Conservation (phyloP, 2,888 invertebrate species). For the Ennomos quercinarius region DNA sequence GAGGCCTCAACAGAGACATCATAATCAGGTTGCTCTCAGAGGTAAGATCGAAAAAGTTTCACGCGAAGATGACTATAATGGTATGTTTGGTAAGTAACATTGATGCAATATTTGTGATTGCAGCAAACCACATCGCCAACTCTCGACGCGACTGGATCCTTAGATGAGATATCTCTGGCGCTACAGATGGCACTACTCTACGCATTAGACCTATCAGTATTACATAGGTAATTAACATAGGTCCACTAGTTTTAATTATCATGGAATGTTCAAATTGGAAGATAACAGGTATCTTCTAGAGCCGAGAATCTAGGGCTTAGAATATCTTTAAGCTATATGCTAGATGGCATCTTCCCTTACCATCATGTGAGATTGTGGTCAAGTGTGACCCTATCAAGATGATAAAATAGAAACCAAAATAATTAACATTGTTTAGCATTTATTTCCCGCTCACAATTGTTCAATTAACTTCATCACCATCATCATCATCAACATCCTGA, state of each 20-base stretch:
- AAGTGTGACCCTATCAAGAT: too few relatives aligned
- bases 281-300: too few relatives aligned
- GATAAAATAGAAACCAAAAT: too few relatives aligned
- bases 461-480: too few relatives aligned
- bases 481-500: too few relatives aligned
- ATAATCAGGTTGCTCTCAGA: slow-evolving; percentile 87
- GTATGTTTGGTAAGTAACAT: not conserved
- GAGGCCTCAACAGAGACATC: slow-evolving; percentile 88
- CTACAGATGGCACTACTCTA: slow-evolving; percentile 94
- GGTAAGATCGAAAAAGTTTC: slow-evolving; percentile 46
- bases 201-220: slow-evolving; percentile 92
- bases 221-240: slow-evolving; percentile 78
- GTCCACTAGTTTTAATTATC: not conserved
- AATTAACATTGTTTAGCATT: too few relatives aligned
- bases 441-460: too few relatives aligned
- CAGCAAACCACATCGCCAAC: slow-evolving; percentile 73
- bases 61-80: not conserved
- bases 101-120: slow-evolving; percentile 4
- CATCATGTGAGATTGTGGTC: too few relatives aligned
- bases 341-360: too few relatives aligned
- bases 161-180: slow-evolving; percentile 92
- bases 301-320: too few relatives aligned
- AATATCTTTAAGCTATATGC: too few relatives aligned
- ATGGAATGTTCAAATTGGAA: too few relatives aligned
- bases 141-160: slow-evolving; percentile 87